Conservation (phyloP, 1,140 invertebrate species). For the Luehdorfia chinensis region DNA sequence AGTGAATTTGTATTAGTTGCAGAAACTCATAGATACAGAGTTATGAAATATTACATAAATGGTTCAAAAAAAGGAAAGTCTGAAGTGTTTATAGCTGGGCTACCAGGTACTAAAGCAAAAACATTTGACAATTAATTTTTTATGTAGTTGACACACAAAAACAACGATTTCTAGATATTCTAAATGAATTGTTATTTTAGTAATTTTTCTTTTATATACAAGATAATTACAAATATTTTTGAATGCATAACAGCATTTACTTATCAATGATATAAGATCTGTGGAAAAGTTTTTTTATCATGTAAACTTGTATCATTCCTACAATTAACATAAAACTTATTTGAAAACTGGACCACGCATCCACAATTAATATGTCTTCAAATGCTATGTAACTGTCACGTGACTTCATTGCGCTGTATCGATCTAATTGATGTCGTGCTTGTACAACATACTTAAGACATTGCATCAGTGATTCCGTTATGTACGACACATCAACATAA, state of each 20-base stretch:
- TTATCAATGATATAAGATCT: slow-evolving; percentile 8
- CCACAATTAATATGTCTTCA: slow-evolving; percentile 64
- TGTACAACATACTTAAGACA: slow-evolving; percentile 45
- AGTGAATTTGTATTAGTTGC: slow-evolving; percentile 85
- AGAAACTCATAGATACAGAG: slow-evolving; percentile 78
- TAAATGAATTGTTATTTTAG: no score
- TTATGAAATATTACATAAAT: slow-evolving; percentile 85
- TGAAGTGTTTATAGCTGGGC: slow-evolving; percentile 86
- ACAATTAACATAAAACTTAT: slow-evolving; percentile 55
- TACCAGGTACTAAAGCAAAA: slow-evolving; percentile 85
- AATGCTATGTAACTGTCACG: slow-evolving; percentile 55
- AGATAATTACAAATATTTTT: no score
- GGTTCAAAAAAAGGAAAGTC: slow-evolving; percentile 84
- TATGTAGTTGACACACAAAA: no score
- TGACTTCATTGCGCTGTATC: slow-evolving; percentile 50
- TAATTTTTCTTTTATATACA: no score
- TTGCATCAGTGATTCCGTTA: slow-evolving; percentile 41
- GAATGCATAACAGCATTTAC: no score
- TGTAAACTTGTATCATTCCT: slow-evolving; percentile 57
- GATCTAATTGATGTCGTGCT: slow-evolving; percentile 51
- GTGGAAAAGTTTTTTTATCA: slow-evolving; percentile 64
- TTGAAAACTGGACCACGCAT: slow-evolving; percentile 64
- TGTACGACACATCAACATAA: slow-evolving; percentile 40
- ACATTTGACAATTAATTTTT: neutral
- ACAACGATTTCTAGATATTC: no score